Evolutionary conservation across 2,113 vertebrate genomes (phyloP), one percentile per base, ranked within the genome.

Genomic region (Lamprotornis superbus): DNA sequence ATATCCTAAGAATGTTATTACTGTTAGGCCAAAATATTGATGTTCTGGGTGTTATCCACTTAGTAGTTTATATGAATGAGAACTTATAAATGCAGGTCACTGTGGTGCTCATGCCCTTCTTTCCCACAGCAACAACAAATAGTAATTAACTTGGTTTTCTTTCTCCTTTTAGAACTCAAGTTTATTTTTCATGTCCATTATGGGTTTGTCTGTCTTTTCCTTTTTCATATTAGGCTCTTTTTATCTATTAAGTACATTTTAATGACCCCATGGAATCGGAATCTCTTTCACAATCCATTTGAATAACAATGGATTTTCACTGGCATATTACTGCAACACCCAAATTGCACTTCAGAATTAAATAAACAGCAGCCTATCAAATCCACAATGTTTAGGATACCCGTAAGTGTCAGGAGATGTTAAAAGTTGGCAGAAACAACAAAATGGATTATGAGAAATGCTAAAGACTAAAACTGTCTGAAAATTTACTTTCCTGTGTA

Each of bases 31-130:
- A 83, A 94, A 95, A 94, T 94, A 95, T 74, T 83, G 82, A 92
- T 92, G 64, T 96, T 90, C 82, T 86, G 82, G 71, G 78, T 92
- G 82, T 95, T 74, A 84, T 50, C 87, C 76, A 83, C 92, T 83
- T 77, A 52, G 55, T 88, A 52, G 47, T 91, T 95, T 68, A 31
- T n/a, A 83, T 63, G 85, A 95, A 90, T 84, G 76, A 91, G 80
- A 89, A 77, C 77, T 84, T 91, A 60, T 56, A 84, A 87, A 85
- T 81, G 71, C 80, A 81, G 71, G 35, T 90, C 71, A 33, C 56
- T 79, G 67, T 77, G 19, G 65, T 87, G 42, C 27, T 95, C 40
- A 15, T 47, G 55, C 13, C 56, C 24, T 85, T 80, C 70, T 73
- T 90, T 80, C 57, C 82, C 79, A 85, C 35, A 80, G 57, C 65